phyloP scores from a whole-genome alignment of 2,888 invertebrate species.

The Drosophila villosipedis region DNA sequence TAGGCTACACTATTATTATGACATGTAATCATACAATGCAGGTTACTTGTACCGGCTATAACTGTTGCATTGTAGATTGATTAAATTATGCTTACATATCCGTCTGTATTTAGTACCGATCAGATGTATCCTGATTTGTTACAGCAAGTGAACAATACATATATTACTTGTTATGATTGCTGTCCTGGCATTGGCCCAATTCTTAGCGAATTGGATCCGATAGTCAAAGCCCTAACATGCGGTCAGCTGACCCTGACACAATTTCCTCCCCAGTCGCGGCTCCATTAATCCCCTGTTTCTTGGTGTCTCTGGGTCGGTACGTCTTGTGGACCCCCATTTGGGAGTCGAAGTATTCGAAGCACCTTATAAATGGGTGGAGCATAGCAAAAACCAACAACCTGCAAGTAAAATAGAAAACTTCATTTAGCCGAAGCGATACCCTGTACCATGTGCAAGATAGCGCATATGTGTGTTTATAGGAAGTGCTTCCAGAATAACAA shows the following conservation, averaged over 20 bases:
- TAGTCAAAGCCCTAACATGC: conserved; percentile 21
- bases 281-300: conserved; percentile 26
- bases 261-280: conserved; percentile 29
- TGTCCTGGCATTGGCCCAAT: conserved; percentile 69
- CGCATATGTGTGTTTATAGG: background rate
- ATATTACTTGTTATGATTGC: conserved; percentile 34
- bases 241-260: conserved; percentile 61
- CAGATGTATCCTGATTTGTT: conserved; percentile 10
- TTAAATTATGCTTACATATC: background rate
- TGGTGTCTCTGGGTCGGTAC: conserved; percentile 2
- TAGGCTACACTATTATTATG: background rate
- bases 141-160: conserved; percentile 12
- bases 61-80: background rate
- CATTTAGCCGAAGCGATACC: background rate
- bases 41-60: background rate
- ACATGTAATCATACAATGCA: background rate
- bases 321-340: background rate
- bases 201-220: conserved; percentile 28
- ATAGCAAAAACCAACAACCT: background rate
- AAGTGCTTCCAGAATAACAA: background rate
- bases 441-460: background rate
- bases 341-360: background rate
- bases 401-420: background rate
- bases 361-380: background rate
- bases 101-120: conserved; percentile 5